Percentiles rank a stretch among this genome's conserved stretches.
These are phyloP conservation scores for Hermetia illucens DNA, from an alignment of 1,140 invertebrate species.

Conservation along the genomic window DNA sequence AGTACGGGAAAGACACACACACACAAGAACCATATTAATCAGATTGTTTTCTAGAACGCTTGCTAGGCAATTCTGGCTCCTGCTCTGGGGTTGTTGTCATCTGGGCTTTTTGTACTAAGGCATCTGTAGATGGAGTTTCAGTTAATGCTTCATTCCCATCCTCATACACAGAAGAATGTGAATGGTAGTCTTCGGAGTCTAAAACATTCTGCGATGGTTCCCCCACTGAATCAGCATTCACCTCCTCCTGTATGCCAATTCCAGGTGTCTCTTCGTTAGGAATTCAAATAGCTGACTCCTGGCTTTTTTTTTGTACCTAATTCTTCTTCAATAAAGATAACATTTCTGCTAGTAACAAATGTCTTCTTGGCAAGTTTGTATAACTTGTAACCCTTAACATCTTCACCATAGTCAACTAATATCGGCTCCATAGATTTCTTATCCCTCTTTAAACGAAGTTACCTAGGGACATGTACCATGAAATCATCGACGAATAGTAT, in stretches of 20 bases:
- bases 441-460: no score
- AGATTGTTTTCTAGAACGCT: no score
- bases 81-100: neutral
- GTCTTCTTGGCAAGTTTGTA: conserved; percentile 10
- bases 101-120: neutral
- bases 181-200: conserved; percentile 6
- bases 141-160: conserved; percentile 2
- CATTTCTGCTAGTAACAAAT: conserved; percentile 13
- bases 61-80: neutral
- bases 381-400: conserved; percentile 5
- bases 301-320: conserved; percentile 1
- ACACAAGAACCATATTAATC: no score
- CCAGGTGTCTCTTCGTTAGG: neutral
- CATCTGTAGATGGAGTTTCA: neutral
- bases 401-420: conserved; percentile 5
- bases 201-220: neutral
- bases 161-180: no score
- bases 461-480: conserved; percentile 20
- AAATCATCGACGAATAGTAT: conserved; percentile 31
- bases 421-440: conserved; percentile 2
- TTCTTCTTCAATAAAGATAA: conserved; percentile 4
- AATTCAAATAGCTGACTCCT: neutral
- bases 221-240: neutral
- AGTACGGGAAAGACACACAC: no score
- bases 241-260: neutral